phyloP scores from a whole-genome alignment of 2,888 invertebrate species.

The Phlogophora meticulosa region DNA sequence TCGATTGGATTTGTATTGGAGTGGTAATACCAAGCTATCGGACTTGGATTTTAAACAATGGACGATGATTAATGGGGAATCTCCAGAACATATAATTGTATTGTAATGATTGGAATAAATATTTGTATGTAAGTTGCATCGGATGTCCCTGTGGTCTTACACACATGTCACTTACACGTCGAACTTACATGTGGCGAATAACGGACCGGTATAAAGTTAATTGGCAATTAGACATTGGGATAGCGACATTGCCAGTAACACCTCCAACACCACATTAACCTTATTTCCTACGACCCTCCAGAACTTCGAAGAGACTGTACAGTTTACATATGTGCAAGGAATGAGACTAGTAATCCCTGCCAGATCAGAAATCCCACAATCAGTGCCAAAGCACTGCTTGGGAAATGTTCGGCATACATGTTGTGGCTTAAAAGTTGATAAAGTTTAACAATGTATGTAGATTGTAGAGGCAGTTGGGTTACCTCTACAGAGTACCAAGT shows the following conservation, averaged over 20 bases:
- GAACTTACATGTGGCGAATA: too few relatives aligned
- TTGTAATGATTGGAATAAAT: background rate
- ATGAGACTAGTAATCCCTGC: slow-evolving; percentile 27
- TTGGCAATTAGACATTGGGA: too few relatives aligned
- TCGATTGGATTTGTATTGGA: slow-evolving; percentile 52
- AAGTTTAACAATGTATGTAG: slow-evolving; percentile 26
- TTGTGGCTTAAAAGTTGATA: slow-evolving; percentile 26
- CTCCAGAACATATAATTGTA: slow-evolving; percentile 27
- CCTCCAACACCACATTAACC: background rate
- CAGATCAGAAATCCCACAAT: slow-evolving; percentile 35
- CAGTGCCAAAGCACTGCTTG: slow-evolving; percentile 40
- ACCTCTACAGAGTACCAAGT: slow-evolving; percentile 3
- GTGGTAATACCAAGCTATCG: slow-evolving; percentile 42
- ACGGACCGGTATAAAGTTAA: too few relatives aligned
- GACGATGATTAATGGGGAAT: slow-evolving; percentile 34
- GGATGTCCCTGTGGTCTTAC: too few relatives aligned
- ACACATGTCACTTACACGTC: too few relatives aligned
- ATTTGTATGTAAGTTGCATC: background rate
- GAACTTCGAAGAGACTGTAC: slow-evolving; percentile 8
- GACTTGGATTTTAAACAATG: slow-evolving; percentile 58
- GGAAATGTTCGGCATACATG: slow-evolving; percentile 34
- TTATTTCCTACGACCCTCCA: background rate
- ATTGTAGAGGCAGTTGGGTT: slow-evolving; percentile 5
- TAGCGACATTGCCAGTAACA: too few relatives aligned
- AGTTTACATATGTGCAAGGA: slow-evolving; percentile 17